Evolutionary conservation across 2,888 invertebrate genomes (phyloP).

Genomic region (Melieria picta): DNA sequence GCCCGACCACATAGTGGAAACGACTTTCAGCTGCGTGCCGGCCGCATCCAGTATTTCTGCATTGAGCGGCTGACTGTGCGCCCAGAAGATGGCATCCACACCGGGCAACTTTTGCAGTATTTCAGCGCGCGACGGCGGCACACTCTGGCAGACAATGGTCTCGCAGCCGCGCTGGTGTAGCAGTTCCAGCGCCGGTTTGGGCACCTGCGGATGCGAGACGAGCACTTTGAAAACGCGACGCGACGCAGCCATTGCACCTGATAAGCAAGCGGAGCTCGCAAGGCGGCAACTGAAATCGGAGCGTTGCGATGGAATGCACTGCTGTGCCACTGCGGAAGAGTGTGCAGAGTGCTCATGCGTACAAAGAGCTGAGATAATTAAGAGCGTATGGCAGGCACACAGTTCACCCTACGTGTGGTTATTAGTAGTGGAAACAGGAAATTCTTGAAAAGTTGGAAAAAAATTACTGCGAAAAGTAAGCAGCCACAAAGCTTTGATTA

Average conservation of each 20-base stretch:
- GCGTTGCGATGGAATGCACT: too few species aligned
- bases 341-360: too few species aligned
- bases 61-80: conserved; percentile 59
- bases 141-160: conserved; percentile 55
- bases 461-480: too few species aligned
- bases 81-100: conserved; percentile 64
- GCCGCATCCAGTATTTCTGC: conserved; percentile 61
- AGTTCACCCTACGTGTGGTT: too few species aligned
- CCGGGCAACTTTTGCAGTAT: conserved; percentile 58
- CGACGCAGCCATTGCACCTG: conserved; percentile 40
- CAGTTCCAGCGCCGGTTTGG: conserved; percentile 72
- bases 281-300: too few species aligned
- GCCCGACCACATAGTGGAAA: conserved; percentile 88
- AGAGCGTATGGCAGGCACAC: too few species aligned
- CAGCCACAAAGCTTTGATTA: too few species aligned
- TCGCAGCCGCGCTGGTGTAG: conserved; percentile 69
- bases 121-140: conserved; percentile 58
- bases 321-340: too few species aligned
- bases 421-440: too few species aligned
- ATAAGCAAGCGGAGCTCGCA: neutral
- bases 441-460: too few species aligned
- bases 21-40: conserved; percentile 75
- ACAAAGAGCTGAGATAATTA: too few species aligned
- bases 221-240: conserved; percentile 68
- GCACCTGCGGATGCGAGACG: conserved; percentile 76